phyloP scores from a whole-genome alignment of 2,797 vertebrate species.

The Pterois miles region DNA sequence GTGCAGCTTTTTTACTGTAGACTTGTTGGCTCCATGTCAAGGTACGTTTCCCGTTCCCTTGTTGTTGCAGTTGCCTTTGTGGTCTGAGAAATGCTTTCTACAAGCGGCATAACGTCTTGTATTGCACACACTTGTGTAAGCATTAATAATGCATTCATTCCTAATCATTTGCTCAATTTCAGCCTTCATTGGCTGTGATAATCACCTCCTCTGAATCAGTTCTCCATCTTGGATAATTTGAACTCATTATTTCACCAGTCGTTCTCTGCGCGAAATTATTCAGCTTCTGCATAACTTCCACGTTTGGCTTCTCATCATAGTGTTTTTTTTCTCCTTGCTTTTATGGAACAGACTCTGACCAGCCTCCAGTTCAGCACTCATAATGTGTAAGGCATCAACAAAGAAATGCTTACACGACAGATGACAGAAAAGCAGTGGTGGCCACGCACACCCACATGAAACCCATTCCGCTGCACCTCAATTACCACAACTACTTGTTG shows the following conservation, averaged over 20 bases:
- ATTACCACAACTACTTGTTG: constrained; percentile 31
- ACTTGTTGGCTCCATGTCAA: not conserved
- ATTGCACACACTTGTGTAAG: constrained; percentile 22
- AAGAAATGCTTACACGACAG: constrained; percentile 11
- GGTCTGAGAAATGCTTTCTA: constrained; percentile 1
- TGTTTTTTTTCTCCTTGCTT: not conserved
- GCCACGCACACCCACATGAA: not conserved
- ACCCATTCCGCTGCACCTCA: constrained; percentile 4
- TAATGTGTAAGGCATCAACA: not conserved
- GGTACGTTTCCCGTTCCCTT: not conserved
- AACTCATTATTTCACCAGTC: constrained; percentile 58
- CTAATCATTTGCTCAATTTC: constrained; percentile 63
- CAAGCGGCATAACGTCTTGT: constrained; percentile 8
- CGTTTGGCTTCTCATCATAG: constrained; percentile 33
- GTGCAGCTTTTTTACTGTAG: not conserved
- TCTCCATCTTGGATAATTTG: constrained; percentile 51
- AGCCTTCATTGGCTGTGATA: constrained; percentile 57
- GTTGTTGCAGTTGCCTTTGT: constrained; percentile 7
- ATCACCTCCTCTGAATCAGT: constrained; percentile 57
- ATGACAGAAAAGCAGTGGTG: constrained; percentile 10
- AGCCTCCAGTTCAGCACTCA: constrained; percentile 1
- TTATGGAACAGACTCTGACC: not conserved
- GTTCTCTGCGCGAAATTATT: constrained; percentile 43
- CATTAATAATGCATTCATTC: constrained; percentile 55
- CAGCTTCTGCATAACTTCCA: constrained; percentile 12